Evolutionary conservation across 2,797 vertebrate species (phyloP), one percentile per base, ranked within the genome.

Genomic region (Melanotaenia trifasciata): DNA sequence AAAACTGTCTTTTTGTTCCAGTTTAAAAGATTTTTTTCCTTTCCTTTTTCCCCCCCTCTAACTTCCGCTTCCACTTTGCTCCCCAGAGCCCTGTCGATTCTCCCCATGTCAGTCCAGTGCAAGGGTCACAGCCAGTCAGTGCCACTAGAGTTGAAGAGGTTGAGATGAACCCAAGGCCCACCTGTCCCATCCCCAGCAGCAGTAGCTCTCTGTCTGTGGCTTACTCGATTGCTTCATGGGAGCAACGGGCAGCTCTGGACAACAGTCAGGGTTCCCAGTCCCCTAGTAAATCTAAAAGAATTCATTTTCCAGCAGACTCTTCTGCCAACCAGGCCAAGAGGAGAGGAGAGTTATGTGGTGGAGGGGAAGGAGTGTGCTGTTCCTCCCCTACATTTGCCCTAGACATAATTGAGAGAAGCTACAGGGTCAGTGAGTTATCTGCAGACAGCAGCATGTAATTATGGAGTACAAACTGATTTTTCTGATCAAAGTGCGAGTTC

Each of bases 341-440:
- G 63, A 87, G 81, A 87, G 90, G 83, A 83, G 66, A 77, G 74
- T 93, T 79, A 90, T 93, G 92, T 90, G 84, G 77, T 86, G 92
- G 86, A 90, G 85, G 76, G 80, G 81, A 77, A 75, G 72, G 64
- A 51, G 47, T 8, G 51, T 51, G 64, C 76, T 90, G 71, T 73
- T 89, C 58, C 59, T 84, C 72, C 9, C 76, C 58, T 85, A 87
- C 82, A 56, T 84, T 82, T 86, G 91, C 93, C 87, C 43, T 95
- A 95, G 94, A 92, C 69, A 24, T 93, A 93, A 89, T 86, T 90
- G 94, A 96, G 56, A 91, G 64, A 43, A 83, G 76, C 90, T 86
- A 85, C 94, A 95, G 95, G 96, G 96, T 98, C 89, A 95, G 97
- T 97, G 71, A 75, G 81, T 75, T 76, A 86, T 79, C 28, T 67